Evolutionary conservation across 2,113 vertebrate genomes (phyloP).

Genomic region (Propithecus coquereli): DNA sequence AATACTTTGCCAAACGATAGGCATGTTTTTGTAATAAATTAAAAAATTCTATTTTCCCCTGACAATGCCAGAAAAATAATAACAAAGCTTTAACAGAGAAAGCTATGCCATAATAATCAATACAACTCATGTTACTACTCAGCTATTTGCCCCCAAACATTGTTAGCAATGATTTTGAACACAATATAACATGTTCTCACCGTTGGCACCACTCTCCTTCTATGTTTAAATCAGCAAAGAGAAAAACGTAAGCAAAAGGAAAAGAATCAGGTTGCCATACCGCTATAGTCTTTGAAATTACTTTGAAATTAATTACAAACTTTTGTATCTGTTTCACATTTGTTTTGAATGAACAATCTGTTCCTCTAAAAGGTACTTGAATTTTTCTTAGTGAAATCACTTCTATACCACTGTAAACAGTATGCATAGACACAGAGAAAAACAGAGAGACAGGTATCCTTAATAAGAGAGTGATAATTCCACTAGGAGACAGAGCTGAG

Average conservation of each 20-base stretch:
- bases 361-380: not conserved
- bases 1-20: constrained; percentile 30
- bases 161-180: constrained; percentile 63
- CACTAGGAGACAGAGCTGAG: not conserved
- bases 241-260: not conserved
- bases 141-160: constrained; percentile 20
- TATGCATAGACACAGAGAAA: not conserved
- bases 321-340: not conserved
- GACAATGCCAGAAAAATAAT: constrained; percentile 33
- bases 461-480: not conserved
- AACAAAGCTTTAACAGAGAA: constrained; percentile 36
- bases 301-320: not conserved
- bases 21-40: constrained; percentile 45
- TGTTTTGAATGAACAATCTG: not conserved
- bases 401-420: not conserved
- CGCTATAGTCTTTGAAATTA: not conserved
- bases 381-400: not conserved
- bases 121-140: constrained; percentile 37
- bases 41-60: not conserved
- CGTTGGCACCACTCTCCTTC: not conserved
- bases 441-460: not conserved
- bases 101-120: constrained; percentile 50
- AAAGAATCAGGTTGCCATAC: not conserved
- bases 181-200: not conserved
- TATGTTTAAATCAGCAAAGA: not conserved